phyloP scores from a whole-genome alignment of 2,888 invertebrate species.

The Erannis defoliaria region DNA sequence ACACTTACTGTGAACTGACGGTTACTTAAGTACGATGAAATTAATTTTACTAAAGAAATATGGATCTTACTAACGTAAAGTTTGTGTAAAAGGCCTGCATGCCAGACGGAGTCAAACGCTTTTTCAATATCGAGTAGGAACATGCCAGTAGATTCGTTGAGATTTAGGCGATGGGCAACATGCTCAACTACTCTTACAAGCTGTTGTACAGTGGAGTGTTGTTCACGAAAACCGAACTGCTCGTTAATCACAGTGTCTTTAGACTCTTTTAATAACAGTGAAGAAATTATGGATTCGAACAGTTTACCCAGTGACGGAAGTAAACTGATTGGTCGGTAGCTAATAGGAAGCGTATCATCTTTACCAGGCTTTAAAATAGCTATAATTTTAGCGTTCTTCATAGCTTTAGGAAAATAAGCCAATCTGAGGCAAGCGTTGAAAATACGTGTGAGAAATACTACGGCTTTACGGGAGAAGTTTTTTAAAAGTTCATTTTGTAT shows the following conservation, averaged over 20 bases:
- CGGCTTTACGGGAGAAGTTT: background rate
- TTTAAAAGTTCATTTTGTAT: no score
- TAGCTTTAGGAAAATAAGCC: slow-evolving; percentile 17
- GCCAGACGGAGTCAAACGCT: slow-evolving; percentile 14
- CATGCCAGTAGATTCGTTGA: background rate
- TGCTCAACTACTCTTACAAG: slow-evolving; percentile 23
- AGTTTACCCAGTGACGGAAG: background rate
- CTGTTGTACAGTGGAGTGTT: slow-evolving; percentile 34
- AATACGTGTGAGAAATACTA: background rate
- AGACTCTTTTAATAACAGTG: background rate
- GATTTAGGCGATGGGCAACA: background rate
- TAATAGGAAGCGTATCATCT: slow-evolving; percentile 15
- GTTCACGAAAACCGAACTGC: slow-evolving; percentile 18
- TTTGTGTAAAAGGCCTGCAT: background rate
- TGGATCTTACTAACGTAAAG: background rate
- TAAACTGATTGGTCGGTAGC: slow-evolving; percentile 23
- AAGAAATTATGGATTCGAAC: background rate
- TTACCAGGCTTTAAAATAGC: slow-evolving; percentile 35
- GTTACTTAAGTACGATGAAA: no score
- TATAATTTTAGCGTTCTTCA: slow-evolving; percentile 34
- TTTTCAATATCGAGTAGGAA: slow-evolving; percentile 9
- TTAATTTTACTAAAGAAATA: background rate
- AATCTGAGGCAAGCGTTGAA: background rate
- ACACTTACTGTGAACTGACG: no score
- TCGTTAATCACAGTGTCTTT: background rate